Evolutionary conservation across 2,888 invertebrate species (phyloP).

Genomic region (Dorcus hopei): DNA sequence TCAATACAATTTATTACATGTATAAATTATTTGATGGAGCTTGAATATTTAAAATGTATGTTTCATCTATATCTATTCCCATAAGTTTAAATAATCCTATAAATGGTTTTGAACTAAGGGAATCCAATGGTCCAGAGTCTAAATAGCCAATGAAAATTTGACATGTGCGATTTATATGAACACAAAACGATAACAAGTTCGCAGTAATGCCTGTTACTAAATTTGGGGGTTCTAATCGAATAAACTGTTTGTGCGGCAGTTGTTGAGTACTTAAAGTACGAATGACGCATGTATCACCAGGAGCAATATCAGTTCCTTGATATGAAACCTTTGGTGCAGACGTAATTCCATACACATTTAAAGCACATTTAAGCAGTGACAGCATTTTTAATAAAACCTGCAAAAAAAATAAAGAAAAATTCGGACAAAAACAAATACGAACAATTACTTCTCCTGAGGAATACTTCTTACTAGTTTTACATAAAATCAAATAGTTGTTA

Average conservation of each 20-base stretch:
- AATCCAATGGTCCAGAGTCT: slow-evolving; percentile 41
- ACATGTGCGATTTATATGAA: slow-evolving; percentile 33
- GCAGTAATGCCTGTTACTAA: slow-evolving; percentile 43
- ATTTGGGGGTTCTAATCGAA: slow-evolving; percentile 42
- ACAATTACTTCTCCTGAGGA: slow-evolving; percentile 12
- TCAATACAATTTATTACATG: slow-evolving; percentile 22
- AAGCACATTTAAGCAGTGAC: slow-evolving; percentile 36
- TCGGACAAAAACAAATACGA: neutral
- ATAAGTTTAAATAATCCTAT: slow-evolving; percentile 29
- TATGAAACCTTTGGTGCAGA: slow-evolving; percentile 35
- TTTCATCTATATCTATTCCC: slow-evolving; percentile 16
- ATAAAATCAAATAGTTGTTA: slow-evolving; percentile 19
- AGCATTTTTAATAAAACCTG: slow-evolving; percentile 38
- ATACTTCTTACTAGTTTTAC: slow-evolving; percentile 13
- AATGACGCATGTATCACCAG: slow-evolving; percentile 33
- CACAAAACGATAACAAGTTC: slow-evolving; percentile 39
- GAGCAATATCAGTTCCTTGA: slow-evolving; percentile 30
- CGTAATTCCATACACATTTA: slow-evolving; percentile 36
- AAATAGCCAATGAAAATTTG: slow-evolving; percentile 40
- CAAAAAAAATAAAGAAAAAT: slow-evolving; percentile 17
- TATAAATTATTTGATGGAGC: slow-evolving; percentile 31
- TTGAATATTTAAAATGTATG: slow-evolving; percentile 21
- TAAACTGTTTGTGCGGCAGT: slow-evolving; percentile 23
- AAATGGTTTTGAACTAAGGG: slow-evolving; percentile 38
- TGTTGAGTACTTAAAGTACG: slow-evolving; percentile 31